Conservation (phyloP, 2,888 invertebrate species). For the Volucella inanis region DNA sequence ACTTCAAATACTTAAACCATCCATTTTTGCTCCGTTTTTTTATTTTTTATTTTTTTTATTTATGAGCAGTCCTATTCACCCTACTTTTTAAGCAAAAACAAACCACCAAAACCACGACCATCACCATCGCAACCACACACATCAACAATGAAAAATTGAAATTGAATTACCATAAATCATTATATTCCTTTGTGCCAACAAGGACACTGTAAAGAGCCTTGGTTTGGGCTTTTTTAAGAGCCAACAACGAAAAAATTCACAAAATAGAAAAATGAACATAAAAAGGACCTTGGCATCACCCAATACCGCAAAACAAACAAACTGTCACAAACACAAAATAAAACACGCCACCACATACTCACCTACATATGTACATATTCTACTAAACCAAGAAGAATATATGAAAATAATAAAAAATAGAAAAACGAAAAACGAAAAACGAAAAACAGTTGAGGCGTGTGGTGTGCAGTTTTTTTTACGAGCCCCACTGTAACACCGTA, state of each 20-base stretch:
- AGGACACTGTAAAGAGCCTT: not conserved
- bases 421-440: constrained; percentile 13
- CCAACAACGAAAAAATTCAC: not conserved
- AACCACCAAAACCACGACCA: not conserved
- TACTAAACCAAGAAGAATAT: constrained; percentile 14
- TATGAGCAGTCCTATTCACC: constrained; percentile 25
- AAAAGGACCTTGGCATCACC: constrained; percentile 33
- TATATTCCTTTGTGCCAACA: constrained; percentile 33
- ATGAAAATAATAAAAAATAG: not conserved
- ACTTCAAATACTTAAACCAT: constrained; percentile 48
- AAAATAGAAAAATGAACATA: constrained; percentile 8
- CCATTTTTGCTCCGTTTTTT: constrained; percentile 32
- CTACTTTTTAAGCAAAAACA: not conserved
- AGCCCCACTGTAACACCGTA: constrained; percentile 32
- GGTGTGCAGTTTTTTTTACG: constrained; percentile 35
- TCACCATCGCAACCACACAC: constrained; percentile 16
- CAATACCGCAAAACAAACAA: constrained; percentile 47
- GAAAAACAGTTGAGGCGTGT: constrained; percentile 2
- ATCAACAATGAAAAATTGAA: constrained; percentile 56
- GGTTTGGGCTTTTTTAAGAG: constrained; percentile 1
- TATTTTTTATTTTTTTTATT: constrained; percentile 27
- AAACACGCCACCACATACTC: constrained; percentile 18
- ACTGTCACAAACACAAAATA: constrained; percentile 46
- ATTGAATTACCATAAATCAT: constrained; percentile 67
- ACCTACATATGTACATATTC: not conserved